phyloP scores from a whole-genome alignment of 2,797 vertebrate genomes.

The Phrynocephalus forsythii region DNA sequence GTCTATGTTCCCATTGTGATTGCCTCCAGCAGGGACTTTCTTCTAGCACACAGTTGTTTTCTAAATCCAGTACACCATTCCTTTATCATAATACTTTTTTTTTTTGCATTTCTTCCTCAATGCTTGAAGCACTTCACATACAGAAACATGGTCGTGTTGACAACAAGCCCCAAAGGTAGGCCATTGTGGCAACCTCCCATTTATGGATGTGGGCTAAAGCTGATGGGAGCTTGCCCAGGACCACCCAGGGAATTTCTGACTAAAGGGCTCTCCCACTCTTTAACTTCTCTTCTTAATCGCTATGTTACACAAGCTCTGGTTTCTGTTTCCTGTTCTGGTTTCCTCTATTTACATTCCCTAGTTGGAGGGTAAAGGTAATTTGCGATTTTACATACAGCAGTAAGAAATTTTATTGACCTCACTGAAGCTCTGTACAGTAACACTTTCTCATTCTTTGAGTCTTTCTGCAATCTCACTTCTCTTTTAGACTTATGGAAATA shows the following conservation, averaged over 20 bases:
- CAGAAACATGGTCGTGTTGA: neutral
- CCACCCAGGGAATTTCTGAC: neutral
- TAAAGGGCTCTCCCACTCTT: neutral
- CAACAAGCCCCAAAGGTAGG: neutral
- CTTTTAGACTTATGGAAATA: neutral
- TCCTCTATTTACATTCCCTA: neutral
- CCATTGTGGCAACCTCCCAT: neutral
- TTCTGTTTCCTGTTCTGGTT: neutral
- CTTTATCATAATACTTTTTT: neutral
- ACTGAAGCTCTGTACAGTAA: neutral
- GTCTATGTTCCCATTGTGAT: neutral
- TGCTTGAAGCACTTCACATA: neutral
- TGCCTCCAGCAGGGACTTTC: neutral
- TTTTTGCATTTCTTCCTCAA: neutral
- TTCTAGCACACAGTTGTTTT: neutral
- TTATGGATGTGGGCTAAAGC: neutral
- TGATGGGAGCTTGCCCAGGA: neutral
- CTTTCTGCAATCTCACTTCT: neutral
- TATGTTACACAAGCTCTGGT: neutral
- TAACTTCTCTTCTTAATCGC: conserved; percentile 1
- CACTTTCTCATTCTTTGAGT: neutral
- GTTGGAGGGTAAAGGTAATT: conserved; percentile 9
- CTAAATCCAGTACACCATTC: neutral
- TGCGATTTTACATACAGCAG: neutral
- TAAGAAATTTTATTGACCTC: conserved; percentile 5